Conservation (phyloP, 2,888 invertebrate species). For the Phania funesta region DNA sequence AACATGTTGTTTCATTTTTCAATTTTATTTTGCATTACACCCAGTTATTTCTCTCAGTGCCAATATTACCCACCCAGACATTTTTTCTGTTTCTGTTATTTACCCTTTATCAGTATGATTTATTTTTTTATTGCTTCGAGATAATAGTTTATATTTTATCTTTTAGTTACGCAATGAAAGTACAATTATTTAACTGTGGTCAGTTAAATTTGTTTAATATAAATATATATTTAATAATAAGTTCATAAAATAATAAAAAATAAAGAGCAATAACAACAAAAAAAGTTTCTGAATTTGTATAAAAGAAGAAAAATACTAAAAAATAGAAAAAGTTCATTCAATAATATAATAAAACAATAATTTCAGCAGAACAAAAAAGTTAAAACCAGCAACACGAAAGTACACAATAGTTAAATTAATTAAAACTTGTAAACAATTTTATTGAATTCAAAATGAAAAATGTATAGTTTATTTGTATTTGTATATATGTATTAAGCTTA, state of each 20-base stretch:
- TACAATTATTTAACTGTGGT: constrained; percentile 66
- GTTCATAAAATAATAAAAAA: not conserved
- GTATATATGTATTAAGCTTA: not conserved
- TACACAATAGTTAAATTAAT: constrained; percentile 56
- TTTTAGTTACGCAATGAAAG: constrained; percentile 62
- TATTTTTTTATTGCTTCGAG: not conserved
- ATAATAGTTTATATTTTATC: not conserved
- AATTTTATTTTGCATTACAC: not conserved
- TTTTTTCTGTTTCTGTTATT: not conserved
- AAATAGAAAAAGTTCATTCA: constrained; percentile 26
- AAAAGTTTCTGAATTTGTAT: constrained; percentile 60
- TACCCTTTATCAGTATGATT: not conserved
- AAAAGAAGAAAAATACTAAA: constrained; percentile 25
- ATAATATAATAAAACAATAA: not conserved
- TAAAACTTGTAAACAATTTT: not conserved
- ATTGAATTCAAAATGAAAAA: not conserved
- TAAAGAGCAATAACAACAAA: constrained; percentile 5
- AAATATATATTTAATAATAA: constrained; percentile 19
- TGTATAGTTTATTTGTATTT: not conserved
- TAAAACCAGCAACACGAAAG: constrained; percentile 9
- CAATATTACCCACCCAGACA: constrained; percentile 3
- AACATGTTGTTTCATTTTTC: constrained; percentile 31
- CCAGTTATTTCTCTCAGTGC: not conserved
- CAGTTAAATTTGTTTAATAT: constrained; percentile 59
- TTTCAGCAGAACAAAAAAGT: not conserved